Base-by-base conservation (phyloP, 2,113 vertebrate species). In the Paedocypris sp. region DNA sequence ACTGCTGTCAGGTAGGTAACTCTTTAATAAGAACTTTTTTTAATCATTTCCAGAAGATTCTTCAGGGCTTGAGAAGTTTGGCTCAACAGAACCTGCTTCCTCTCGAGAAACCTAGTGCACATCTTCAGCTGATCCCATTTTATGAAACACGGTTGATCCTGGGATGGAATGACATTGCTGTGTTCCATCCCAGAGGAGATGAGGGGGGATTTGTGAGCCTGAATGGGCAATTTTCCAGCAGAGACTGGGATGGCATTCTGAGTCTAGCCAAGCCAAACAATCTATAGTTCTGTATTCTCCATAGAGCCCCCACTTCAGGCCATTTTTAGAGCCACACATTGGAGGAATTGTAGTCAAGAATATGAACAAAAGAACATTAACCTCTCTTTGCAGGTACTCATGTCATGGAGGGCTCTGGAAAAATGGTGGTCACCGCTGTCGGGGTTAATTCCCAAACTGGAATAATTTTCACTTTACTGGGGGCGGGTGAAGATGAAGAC, bases 321-420 rank as follows among this genome's bases (percentile, higher is more conserved):
- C 10, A 15, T 6, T 25, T 15, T 6, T 23, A 5, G 4, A 52
- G n/a, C n/a, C n/a, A n/a, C n/a, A n/a, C n/a, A n/a, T n/a, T n/a
- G n/a, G n/a, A n/a, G n/a, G n/a, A n/a, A n/a, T n/a, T n/a, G n/a
- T n/a, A n/a, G n/a, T n/a, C n/a, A n/a, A n/a, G n/a, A n/a, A n/a
- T n/a, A n/a, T n/a, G n/a, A n/a, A n/a, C n/a, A n/a, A n/a, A n/a
- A n/a, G n/a, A n/a, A n/a, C 31, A 48, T 60, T 56, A n/a, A 41
- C 62, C 47, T 26, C 62, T 76, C 29, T 78, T 72, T 72, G 15
- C 63, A 99, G 95, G 95, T 77, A 99, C 95, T 62, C 94, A 98
- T 73, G 94, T 98, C 71, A 99, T 99, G 94, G 95, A 99, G 85
- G 94, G 95, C 75, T 98, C 94, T 78, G 94, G 93, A 82, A 93